A percentile compares a stretch with the other conserved stretches of the same genome.
Evolutionary conservation across 2,888 invertebrate species (phyloP).

Genomic region (Stratiomys singularior): DNA sequence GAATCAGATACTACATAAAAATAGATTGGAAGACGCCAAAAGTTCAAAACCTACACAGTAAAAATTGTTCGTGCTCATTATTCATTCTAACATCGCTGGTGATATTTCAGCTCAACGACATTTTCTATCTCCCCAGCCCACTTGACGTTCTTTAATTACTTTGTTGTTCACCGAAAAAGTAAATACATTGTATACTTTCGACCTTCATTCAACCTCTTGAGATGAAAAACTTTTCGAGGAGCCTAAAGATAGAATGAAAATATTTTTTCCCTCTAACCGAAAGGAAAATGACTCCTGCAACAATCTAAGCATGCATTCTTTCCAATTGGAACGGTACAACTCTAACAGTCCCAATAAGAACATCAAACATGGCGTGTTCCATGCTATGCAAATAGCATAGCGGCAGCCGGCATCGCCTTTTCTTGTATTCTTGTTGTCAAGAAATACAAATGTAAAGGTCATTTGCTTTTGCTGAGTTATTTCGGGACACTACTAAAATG

Average conservation of each 20-base stretch:
- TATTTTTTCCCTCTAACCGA: neutral
- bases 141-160: neutral
- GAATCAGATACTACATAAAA: no score
- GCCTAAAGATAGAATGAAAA: conserved; percentile 19
- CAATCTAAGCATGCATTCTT: neutral
- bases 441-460: conserved; percentile 16
- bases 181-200: neutral
- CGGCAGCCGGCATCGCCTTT: conserved; percentile 13
- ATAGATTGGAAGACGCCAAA: no score
- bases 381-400: neutral
- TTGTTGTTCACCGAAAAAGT: no score
- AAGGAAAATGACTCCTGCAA: no score
- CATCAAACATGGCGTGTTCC: conserved; percentile 37
- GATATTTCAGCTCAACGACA: no score
- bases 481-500: neutral
- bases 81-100: no score
- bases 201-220: conserved; percentile 35
- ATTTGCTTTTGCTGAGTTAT: neutral
- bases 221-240: neutral
- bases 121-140: neutral
- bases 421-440: neutral
- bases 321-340: neutral
- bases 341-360: conserved; percentile 2
- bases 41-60: no score
- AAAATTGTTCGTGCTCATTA: no score